Conservation (phyloP, 1,140 invertebrate species). For the Drosophila pachea region DNA sequence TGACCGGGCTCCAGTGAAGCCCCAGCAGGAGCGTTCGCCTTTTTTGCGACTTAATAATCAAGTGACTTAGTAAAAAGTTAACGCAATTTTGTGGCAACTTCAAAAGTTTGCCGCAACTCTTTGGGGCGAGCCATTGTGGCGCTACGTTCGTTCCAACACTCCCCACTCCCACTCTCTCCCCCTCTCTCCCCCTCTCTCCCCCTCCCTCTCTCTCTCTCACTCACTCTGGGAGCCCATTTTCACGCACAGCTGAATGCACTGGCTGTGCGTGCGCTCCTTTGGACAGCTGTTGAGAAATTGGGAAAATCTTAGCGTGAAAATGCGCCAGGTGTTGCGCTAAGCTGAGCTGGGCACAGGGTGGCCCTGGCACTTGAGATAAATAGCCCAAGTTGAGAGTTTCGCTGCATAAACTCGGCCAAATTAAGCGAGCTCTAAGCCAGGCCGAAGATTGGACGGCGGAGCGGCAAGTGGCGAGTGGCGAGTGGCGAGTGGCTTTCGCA, state of each 20-base stretch:
- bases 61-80: constrained; percentile 76
- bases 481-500: too few species aligned
- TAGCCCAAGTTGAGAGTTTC: background rate
- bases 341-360: background rate
- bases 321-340: constrained; percentile 3
- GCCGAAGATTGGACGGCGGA: too few species aligned
- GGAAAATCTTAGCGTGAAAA: constrained; percentile 16
- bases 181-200: background rate
- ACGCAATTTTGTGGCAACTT: constrained; percentile 75
- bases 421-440: too few species aligned
- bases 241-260: constrained; percentile 74
- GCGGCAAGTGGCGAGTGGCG: too few species aligned
- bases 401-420: too few species aligned
- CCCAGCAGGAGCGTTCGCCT: constrained; percentile 10
- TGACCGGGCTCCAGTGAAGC: background rate
- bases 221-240: constrained; percentile 33
- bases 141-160: background rate
- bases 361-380: background rate
- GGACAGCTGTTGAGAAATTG: constrained; percentile 17
- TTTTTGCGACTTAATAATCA: constrained; percentile 54
- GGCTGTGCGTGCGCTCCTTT: constrained; percentile 51
- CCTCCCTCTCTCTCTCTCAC: constrained; percentile 18
- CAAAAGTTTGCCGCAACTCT: constrained; percentile 67
- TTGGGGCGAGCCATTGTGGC: constrained; percentile 20
- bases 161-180: background rate